These are phyloP conservation scores for Crotalus viridis DNA, from an alignment of 2,113 vertebrate species.

Conservation along the genomic window DNA sequence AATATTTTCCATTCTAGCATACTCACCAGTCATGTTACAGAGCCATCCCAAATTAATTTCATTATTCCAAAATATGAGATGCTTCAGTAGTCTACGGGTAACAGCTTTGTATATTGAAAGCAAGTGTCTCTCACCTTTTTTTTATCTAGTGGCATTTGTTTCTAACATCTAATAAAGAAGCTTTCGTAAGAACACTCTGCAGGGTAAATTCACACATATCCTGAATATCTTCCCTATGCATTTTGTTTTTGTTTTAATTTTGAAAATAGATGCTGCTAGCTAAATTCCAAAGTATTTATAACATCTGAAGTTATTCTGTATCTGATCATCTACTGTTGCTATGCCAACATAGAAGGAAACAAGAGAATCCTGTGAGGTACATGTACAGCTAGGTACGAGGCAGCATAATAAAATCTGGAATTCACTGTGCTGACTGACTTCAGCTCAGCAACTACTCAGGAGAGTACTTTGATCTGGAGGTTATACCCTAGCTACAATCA, in stretches of 20 bases:
- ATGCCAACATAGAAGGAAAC: not conserved
- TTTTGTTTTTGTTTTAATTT: not conserved
- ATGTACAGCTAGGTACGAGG: not conserved
- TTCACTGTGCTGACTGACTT: not conserved
- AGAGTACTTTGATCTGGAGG: not conserved
- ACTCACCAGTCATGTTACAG: not conserved
- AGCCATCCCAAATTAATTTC: not conserved
- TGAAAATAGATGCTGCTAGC: not conserved
- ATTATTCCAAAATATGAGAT: not conserved
- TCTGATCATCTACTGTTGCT: not conserved
- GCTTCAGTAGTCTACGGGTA: not conserved
- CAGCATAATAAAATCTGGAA: not conserved
- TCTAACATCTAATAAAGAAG: not conserved
- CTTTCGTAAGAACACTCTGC: not conserved
- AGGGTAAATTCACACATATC: not conserved
- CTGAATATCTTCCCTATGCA: not conserved
- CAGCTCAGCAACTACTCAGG: too few species aligned
- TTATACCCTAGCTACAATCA: not conserved
- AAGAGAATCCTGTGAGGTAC: not conserved
- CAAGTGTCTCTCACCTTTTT: not conserved
- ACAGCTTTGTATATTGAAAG: not conserved
- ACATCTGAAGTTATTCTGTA: not conserved
- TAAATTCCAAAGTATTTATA: not conserved
- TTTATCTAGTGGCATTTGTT: not conserved
- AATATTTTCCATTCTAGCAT: not conserved